These are phyloP conservation scores for Acanthoscelides obtectus DNA, from an alignment of 2,888 invertebrate genomes.

Conservation along the genomic window DNA sequence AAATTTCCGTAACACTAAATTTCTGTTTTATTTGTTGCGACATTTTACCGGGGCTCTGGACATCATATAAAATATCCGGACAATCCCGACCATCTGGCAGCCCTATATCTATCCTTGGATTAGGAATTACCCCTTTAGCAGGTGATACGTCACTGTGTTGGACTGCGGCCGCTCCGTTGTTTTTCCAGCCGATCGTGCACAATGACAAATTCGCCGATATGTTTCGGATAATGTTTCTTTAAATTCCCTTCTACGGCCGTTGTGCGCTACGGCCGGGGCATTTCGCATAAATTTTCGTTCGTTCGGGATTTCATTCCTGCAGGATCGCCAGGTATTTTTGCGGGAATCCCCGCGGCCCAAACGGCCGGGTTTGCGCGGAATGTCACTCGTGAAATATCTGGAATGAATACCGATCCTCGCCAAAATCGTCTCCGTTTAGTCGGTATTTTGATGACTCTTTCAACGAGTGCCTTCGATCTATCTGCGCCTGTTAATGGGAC, in stretches of 20 bases:
- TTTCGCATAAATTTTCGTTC: background rate
- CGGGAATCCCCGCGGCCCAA: background rate
- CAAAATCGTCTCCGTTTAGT: background rate
- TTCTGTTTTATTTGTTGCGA: no score
- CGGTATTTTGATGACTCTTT: background rate
- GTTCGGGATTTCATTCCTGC: background rate
- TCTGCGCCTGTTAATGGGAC: background rate
- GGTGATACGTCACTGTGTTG: background rate
- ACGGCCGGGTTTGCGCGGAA: background rate
- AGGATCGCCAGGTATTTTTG: background rate
- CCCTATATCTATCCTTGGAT: no score
- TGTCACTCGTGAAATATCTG: background rate
- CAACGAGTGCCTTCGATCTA: background rate
- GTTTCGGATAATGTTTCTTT: background rate
- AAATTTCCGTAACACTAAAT: no score
- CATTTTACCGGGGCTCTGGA: no score
- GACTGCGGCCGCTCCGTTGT: background rate
- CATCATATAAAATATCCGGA: no score
- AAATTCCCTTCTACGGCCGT: background rate
- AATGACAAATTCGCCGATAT: background rate
- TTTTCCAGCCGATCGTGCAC: background rate
- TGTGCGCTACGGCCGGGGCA: background rate
- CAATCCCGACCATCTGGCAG: no score
- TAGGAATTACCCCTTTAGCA: no score
- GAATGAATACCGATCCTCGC: background rate